A percentile compares a stretch with the other conserved stretches of the same genome.
phyloP scores from a whole-genome alignment of 2,797 vertebrate genomes.

The Morus bassanus region DNA sequence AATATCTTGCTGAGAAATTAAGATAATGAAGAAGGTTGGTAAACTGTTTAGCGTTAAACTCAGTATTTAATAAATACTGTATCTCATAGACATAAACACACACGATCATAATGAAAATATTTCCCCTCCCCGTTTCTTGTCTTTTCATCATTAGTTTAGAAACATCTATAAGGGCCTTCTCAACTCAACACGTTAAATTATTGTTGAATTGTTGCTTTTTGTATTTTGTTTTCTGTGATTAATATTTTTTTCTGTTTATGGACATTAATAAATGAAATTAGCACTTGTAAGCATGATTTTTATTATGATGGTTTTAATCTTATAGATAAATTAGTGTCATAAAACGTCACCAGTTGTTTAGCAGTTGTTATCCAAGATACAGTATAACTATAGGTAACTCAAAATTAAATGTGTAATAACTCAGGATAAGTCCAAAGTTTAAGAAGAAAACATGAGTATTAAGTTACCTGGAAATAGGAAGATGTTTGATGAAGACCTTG shows the following conservation, averaged over 20 bases:
- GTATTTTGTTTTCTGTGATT: background rate
- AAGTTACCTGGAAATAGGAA: background rate
- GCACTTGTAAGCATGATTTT: background rate
- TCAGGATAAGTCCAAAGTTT: background rate
- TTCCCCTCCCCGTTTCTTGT: background rate
- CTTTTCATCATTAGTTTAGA: background rate
- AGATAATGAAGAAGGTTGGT: background rate
- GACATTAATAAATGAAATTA: background rate
- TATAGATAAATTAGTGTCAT: background rate
- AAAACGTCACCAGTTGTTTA: background rate
- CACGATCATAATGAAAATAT: background rate
- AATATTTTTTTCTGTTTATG: background rate
- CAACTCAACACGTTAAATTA: background rate
- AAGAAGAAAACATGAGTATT: background rate
- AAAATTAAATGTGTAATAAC: background rate
- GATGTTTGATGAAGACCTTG: background rate
- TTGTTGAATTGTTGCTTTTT: background rate
- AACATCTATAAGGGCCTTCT: background rate
- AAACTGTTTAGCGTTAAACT: background rate
- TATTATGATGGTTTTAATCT: background rate
- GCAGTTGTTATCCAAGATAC: background rate
- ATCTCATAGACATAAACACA: background rate
- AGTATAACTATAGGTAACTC: background rate
- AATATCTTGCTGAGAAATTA: slow-evolving; percentile 1
- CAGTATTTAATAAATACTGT: background rate